A percentile compares a stretch with the other conserved stretches of the same genome.
These are phyloP conservation scores for Cuculus canorus DNA, from an alignment of 2,797 vertebrate species.

Conservation along the genomic window DNA sequence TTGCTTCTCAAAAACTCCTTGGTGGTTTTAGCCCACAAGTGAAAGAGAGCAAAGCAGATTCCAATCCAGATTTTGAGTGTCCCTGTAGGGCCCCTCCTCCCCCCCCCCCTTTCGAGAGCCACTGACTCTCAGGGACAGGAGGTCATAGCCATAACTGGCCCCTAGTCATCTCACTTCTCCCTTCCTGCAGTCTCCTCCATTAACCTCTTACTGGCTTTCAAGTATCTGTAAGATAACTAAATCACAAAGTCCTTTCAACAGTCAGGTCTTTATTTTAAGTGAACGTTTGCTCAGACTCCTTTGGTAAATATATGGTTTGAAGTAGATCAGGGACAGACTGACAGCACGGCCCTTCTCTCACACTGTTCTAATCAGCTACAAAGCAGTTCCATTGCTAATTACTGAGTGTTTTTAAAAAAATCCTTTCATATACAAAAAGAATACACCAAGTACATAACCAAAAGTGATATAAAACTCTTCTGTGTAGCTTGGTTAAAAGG, in stretches of 20 bases:
- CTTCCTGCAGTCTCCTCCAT: neutral
- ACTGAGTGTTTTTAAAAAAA: constrained; percentile 66
- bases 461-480: constrained; percentile 74
- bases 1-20: neutral
- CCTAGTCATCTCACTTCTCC: neutral
- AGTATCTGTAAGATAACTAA: constrained; percentile 36
- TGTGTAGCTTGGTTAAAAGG: constrained; percentile 72
- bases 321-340: constrained; percentile 61
- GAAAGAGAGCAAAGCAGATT: neutral
- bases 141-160: neutral
- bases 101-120: too few relatives aligned
- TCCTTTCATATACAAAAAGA: constrained; percentile 75
- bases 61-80: neutral
- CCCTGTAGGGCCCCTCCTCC: neutral
- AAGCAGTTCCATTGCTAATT: constrained; percentile 60
- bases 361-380: constrained; percentile 54
- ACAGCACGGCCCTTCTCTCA: constrained; percentile 34
- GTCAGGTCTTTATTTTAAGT: constrained; percentile 54
- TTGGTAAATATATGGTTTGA: constrained; percentile 65
- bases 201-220: constrained; percentile 22
- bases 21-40: neutral
- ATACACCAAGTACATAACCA: constrained; percentile 70
- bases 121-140: neutral
- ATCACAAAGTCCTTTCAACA: constrained; percentile 56
- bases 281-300: constrained; percentile 56